Evolutionary conservation across 2,888 invertebrate species (phyloP), one percentile per base, ranked within the genome.

Genomic region (Carpatolechia fugitivella): DNA sequence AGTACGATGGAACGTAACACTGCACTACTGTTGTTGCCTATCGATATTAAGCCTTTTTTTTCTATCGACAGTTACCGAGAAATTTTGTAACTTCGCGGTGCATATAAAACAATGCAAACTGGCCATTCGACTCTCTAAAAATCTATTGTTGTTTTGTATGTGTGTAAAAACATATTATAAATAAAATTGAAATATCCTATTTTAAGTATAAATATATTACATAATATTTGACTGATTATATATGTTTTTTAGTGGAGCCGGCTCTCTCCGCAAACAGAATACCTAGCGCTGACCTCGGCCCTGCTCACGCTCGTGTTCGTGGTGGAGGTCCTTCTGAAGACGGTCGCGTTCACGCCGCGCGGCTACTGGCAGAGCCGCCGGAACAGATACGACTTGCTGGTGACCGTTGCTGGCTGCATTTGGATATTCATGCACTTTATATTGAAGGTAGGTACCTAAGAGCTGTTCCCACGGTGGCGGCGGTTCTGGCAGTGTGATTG

Each of bases 301-400:
- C 91, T 95, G 47, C 93, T 99, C 61, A 99, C 98, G 33, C 90
- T 98, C 60, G 94, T 99, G 56, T 99, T 99, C 88, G 94, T 98
- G 14, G 93, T 97, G 57, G 99, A 99, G 91, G 99, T 99, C 35
- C 92, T 99, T 11, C 96, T 99, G 94, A 99, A 99, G 91, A 97
- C 97, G 76, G 97, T 99, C 61, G 99, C 99, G 0, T 98, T 99
- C 85, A 99, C 99, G 1, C 97, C 98, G 56, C 93, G 97, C 68
- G 99, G 99, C 52, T 99, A 99, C 90, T 98, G 99, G 96, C 99
- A 99, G 85, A 98, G 98, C 59, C 92, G 99, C 68, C 93, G 99
- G 67, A 99, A 99, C 90, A 92, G 99, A 72, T 98, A 99, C 84
- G 99, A 99, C 88, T 92, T 99, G 62, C 94, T 99, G 60, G 99